Base-by-base conservation (phyloP, 2,797 vertebrate species). In the Lindbergichthys nudifrons region DNA sequence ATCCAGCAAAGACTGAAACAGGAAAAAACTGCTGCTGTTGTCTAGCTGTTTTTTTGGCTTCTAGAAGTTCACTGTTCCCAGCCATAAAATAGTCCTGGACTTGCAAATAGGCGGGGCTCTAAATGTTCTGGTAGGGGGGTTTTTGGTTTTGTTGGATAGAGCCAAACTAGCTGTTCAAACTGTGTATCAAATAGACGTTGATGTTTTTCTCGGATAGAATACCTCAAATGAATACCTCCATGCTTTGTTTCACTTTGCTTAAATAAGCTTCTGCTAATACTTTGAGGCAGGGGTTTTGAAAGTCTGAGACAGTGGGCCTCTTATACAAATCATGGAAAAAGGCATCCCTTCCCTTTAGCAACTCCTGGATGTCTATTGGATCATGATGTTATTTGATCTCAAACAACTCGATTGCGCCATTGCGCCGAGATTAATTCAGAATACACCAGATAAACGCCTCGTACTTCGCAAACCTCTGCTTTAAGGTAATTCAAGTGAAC, bases 401-500 rank as follows among this genome's bases (percentile, higher is more conserved):
- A 36, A 36, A 36, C 32, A 36, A 7, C 32, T 9, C 32, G 36
- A 36, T n/a, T n/a, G n/a, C n/a, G n/a, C 32, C 32, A 36, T 36
- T 9, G 32, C 6, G 8, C 32, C 32, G 32, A 36, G 32, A 36
- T 36, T 1, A 9, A 36, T 36, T 36, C 32, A 36, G 6, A 36
- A 6, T 36, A 7, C 32, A 36, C 5, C 32, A 32, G 23, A 32
- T 32, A 32, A 32, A 32, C 7, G 32, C 6, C 7, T 32, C 32
- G 32, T 32, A 32, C 32, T 32, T 32, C 1, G 6, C 32, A 32
- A 32, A 32, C 32, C 42, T 43, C 42, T 43, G 42, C 42, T 11
- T 13, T 43, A 9, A 36, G 32, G 32, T 79, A 47, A 66, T 60
- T 78, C 59, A 61, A 39, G 66, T 81, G 74, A 67, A 84, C 75